These are phyloP conservation scores for Drosophila picticornis DNA, from an alignment of 2,888 invertebrate species.

Conservation along the genomic window DNA sequence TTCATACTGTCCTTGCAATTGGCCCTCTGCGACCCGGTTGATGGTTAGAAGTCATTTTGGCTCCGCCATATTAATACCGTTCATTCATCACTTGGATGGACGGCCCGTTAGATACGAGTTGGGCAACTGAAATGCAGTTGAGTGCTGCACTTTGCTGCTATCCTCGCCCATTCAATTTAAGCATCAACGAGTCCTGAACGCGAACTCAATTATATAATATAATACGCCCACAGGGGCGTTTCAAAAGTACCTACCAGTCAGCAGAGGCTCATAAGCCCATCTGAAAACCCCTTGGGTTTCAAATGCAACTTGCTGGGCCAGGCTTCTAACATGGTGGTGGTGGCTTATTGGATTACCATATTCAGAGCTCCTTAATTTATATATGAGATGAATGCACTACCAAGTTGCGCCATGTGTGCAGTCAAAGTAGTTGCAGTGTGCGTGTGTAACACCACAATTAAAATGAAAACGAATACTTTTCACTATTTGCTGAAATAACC, in stretches of 20 bases:
- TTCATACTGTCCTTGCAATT: constrained; percentile 32
- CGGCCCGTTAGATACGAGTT: constrained; percentile 34
- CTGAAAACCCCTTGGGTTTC: constrained; percentile 6
- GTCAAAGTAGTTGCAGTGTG: background rate
- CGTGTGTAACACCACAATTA: constrained; percentile 50
- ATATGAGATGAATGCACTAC: constrained; percentile 10
- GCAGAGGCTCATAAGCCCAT: constrained; percentile 4
- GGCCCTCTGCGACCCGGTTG: background rate
- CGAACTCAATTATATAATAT: constrained; percentile 56
- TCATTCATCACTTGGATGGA: constrained; percentile 64
- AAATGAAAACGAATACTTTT: constrained; percentile 42
- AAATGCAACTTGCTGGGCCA: constrained; percentile 7
- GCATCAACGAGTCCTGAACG: constrained; percentile 3
- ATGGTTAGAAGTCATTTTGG: constrained; percentile 38
- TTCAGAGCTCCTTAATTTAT: constrained; percentile 22
- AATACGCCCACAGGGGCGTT: constrained; percentile 33
- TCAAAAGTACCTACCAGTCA: constrained; percentile 11
- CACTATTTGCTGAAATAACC: constrained; percentile 64
- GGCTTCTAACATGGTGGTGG: constrained; percentile 11
- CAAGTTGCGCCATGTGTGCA: background rate
- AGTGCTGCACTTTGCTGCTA: constrained; percentile 41
- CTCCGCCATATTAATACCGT: constrained; percentile 66
- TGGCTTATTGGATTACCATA: constrained; percentile 48
- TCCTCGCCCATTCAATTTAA: constrained; percentile 2
- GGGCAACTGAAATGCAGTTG: constrained; percentile 48